Evolutionary conservation across 2,888 invertebrate species (phyloP).

Genomic region (Orthosia cruda): DNA sequence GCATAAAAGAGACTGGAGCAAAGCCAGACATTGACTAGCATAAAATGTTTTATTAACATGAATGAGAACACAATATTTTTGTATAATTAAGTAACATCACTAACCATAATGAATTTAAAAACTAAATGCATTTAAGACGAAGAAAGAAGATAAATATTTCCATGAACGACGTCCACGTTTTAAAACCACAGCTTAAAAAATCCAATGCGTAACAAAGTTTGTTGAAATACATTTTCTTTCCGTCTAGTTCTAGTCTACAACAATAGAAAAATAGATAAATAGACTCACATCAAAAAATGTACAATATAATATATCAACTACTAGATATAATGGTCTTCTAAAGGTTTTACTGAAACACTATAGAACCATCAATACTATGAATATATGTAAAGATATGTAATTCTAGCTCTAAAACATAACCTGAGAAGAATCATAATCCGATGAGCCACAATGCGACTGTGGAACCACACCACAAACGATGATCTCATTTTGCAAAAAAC

Average conservation of each 20-base stretch:
- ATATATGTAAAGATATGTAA: constrained; percentile 9
- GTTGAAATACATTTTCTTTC: constrained; percentile 51
- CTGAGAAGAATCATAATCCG: too few species aligned
- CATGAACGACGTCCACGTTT: constrained; percentile 51
- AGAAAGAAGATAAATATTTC: background rate
- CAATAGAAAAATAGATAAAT: constrained; percentile 82
- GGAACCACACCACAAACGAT: too few species aligned
- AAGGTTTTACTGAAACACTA: constrained; percentile 55
- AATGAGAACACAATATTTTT: constrained; percentile 32
- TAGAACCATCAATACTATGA: constrained; percentile 14
- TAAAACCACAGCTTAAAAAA: constrained; percentile 56
- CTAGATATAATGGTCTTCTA: constrained; percentile 44
- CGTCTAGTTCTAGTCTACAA: constrained; percentile 73
- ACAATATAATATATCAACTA: constrained; percentile 72
- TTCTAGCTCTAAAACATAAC: too few species aligned
- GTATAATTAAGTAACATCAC: constrained; percentile 58
- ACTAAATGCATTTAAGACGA: constrained; percentile 25
- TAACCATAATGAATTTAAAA: constrained; percentile 52
- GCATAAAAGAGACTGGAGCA: constrained; percentile 43
- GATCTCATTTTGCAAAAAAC: too few species aligned
- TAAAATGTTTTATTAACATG: constrained; percentile 43
- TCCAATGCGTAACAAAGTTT: constrained; percentile 61
- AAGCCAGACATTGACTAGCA: constrained; percentile 61
- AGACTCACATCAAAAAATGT: constrained; percentile 83
- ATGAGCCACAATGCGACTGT: too few species aligned